Evolutionary conservation across 1,140 invertebrate genomes (phyloP), one percentile per base, ranked within the genome.

Genomic region (Hylyphantes graminicola): DNA sequence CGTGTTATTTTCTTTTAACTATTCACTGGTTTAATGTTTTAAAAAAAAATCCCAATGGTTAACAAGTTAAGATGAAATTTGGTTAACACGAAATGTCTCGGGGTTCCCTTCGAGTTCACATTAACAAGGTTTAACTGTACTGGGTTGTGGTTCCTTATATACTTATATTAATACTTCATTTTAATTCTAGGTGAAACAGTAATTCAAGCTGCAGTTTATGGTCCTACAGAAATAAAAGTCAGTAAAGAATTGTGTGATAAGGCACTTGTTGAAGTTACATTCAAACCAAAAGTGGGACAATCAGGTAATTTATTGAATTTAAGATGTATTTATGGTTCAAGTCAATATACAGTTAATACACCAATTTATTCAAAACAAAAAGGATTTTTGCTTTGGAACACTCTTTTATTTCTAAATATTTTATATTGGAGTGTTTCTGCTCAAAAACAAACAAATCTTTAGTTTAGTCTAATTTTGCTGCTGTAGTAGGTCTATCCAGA

Each of bases 211-310:
- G 93, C 94, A 83, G 91, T 96, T 21, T 95, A 96, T 91, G 96
- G 96, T 0, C 96, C 96, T 0, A 89, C 94, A 11, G 96, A 97
- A 90, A 93, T 93, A 7, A 95, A 93, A 89, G 90, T 92, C 70
- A 92, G 93, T 68, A 96, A 94, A 90, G 93, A 96, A 87, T 91
- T 93, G 76, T 93, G 94, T 76, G 94, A 96, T 81, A 94, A 93
- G 90, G 93, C 94, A 9, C 92, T 91, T 59, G 88, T 97, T 11
- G 95, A 97, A 90, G 93, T 95, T 64, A 90, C 93, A 48, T 97
- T 93, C 88, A 93, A 92, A 86, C 93, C 93, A 9, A 95, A 95
- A 89, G 91, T 92, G 85, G 95, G 95, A 7, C 90, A 94, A 76
- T 93, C 94, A n/a, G 92, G 93, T 85, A 54, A 67, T 68, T 63